A percentile compares a stretch with the other conserved stretches of the same genome.
Evolutionary conservation across 2,113 vertebrate species (phyloP).

Genomic region (Sus scrofa): DNA sequence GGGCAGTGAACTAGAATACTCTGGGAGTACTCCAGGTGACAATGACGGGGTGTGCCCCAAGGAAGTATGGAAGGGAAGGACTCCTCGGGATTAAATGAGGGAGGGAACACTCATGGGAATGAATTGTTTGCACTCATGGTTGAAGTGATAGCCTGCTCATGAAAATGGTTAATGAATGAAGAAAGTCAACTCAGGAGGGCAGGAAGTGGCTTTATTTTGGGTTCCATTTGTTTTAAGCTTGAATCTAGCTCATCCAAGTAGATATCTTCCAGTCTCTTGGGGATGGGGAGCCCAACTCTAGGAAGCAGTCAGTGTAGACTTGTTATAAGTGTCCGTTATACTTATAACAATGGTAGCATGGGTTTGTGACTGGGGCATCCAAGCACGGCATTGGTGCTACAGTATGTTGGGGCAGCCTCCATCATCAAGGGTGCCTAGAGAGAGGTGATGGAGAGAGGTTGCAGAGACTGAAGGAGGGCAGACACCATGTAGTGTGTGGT

Average conservation of each 20-base stretch:
- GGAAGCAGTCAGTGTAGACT: background rate
- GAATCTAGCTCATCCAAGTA: no score
- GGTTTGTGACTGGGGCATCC: background rate
- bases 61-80: background rate
- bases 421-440: background rate
- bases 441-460: background rate
- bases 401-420: background rate
- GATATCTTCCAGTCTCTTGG: background rate
- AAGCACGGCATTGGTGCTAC: accelerated
- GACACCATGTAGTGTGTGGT: accelerated
- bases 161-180: background rate
- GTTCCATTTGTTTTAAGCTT: background rate
- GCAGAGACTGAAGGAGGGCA: background rate
- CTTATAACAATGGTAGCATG: no score
- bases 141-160: background rate
- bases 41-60: background rate
- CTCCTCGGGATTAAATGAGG: background rate
- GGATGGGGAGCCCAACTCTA: background rate
- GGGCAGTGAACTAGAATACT: background rate
- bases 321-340: background rate
- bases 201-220: background rate
- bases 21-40: background rate
- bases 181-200: background rate
- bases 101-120: background rate
- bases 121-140: background rate